phyloP scores from a whole-genome alignment of 2,113 vertebrate genomes.

The Poeciliopsis retropinna region DNA sequence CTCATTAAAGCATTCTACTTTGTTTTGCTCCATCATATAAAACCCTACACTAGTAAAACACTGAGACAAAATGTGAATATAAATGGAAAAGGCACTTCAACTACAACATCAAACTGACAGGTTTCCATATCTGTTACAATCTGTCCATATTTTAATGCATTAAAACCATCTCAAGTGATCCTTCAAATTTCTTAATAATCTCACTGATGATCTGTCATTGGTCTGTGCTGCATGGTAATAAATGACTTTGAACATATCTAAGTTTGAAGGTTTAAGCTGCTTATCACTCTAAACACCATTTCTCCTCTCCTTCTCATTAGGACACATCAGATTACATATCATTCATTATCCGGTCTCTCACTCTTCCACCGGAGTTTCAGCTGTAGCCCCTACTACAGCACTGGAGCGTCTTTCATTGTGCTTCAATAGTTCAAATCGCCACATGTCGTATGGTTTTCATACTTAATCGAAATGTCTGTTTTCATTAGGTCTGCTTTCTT shows the following conservation, averaged over 20 bases:
- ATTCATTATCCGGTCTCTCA: neutral
- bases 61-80: no score
- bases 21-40: no score
- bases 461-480: neutral
- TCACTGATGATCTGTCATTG: no score
- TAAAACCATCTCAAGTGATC: no score
- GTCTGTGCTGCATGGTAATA: neutral
- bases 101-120: neutral
- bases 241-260: neutral
- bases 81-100: neutral
- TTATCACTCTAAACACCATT: neutral
- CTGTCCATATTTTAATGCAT: neutral
- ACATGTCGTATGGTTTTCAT: neutral
- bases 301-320: conserved; percentile 10
- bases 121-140: neutral
- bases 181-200: no score
- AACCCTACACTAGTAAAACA: no score
- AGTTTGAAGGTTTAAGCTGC: neutral
- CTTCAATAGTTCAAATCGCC: neutral
- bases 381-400: neutral
- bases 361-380: neutral
- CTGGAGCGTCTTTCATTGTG: neutral
- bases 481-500: neutral
- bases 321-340: conserved; percentile 3
- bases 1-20: no score